Evolutionary conservation across 2,113 vertebrate genomes (phyloP).

Genomic region (Suricata suricatta): DNA sequence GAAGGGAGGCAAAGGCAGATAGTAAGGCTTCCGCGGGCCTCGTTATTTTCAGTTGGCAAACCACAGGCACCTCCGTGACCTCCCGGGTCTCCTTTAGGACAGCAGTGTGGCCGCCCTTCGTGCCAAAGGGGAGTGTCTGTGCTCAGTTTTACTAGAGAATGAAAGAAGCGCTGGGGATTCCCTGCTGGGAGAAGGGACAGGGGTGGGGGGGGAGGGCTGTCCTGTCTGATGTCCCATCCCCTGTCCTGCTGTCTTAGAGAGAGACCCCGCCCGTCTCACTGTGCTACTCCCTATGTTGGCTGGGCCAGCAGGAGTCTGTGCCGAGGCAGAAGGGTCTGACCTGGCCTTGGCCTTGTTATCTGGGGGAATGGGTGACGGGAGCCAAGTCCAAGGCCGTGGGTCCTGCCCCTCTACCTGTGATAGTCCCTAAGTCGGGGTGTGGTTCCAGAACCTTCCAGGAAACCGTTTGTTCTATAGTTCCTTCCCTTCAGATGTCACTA

Average conservation of each 20-base stretch:
- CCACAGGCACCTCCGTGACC: fast-evolving
- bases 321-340: background rate
- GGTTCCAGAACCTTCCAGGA: background rate
- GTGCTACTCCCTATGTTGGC: no score
- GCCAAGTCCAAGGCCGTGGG: background rate
- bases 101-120: fast-evolving
- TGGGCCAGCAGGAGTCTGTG: background rate
- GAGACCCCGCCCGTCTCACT: background rate
- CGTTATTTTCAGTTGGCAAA: fast-evolving
- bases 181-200: background rate
- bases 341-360: fast-evolving
- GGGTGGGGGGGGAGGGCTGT: fast-evolving
- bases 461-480: no score
- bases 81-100: background rate
- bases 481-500: background rate
- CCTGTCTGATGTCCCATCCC: fast-evolving
- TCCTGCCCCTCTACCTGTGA: fast-evolving
- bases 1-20: fast-evolving
- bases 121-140: fast-evolving
- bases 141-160: background rate
- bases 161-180: fast-evolving
- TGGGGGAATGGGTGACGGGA: fast-evolving
- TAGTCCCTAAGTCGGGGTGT: fast-evolving
- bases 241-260: background rate
- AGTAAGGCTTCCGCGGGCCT: background rate